Conservation (phyloP, 2,888 invertebrate genomes). For the Tiliacea citrago region DNA sequence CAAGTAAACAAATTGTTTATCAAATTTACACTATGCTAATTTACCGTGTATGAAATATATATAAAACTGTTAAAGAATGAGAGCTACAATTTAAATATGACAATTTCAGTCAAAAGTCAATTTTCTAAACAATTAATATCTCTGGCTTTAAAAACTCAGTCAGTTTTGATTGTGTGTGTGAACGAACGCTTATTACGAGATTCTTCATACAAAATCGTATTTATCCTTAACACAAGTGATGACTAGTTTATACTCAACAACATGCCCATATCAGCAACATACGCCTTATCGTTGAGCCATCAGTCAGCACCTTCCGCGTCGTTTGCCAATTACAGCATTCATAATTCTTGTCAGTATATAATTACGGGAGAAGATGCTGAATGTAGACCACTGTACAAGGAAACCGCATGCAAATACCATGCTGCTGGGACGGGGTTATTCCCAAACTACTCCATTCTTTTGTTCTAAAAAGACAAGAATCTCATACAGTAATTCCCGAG, state of each 20-base stretch:
- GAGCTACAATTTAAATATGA: background rate
- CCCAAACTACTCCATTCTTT: no score
- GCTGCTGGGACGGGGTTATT: no score
- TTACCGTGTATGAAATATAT: no score
- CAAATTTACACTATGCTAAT: background rate
- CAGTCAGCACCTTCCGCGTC: slow-evolving; percentile 74
- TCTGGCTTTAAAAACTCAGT: background rate
- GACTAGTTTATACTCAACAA: slow-evolving; percentile 17
- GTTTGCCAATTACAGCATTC: slow-evolving; percentile 77
- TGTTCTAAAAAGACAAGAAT: no score
- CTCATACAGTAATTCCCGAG: no score
- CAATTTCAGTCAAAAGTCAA: background rate
- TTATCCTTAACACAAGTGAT: slow-evolving; percentile 13
- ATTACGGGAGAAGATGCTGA: slow-evolving; percentile 55
- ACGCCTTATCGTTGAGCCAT: slow-evolving; percentile 47
- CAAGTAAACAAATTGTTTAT: background rate
- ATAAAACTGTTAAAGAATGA: background rate
- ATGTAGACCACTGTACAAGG: slow-evolving; percentile 51
- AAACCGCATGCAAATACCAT: slow-evolving; percentile 39
- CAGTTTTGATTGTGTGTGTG: background rate
- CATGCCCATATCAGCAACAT: slow-evolving; percentile 48
- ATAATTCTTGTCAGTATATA: slow-evolving; percentile 64
- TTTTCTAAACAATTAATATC: background rate
- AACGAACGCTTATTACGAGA: background rate
- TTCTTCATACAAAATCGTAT: background rate